Base-by-base conservation (phyloP, 2,113 vertebrate species). In the Barnardius zonarius region DNA sequence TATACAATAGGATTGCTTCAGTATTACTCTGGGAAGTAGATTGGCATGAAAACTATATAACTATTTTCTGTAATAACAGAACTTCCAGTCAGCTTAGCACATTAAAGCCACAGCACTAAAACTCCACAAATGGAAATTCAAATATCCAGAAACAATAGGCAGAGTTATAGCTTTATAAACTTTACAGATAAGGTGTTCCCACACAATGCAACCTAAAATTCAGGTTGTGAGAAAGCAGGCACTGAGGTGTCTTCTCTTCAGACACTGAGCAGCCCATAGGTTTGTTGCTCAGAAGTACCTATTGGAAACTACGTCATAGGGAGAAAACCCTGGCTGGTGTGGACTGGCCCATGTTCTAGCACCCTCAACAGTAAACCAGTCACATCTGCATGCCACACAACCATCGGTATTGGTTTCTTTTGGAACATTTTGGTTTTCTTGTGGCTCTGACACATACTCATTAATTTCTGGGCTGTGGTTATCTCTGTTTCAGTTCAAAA, bases 1-100 rank as follows among this genome's bases (percentile, higher is more conserved):
- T 92, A 66, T 95, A 68, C 39, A 51, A 48, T 84, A 92, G 7
- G 43, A 63, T 86, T 82, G n/a, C 10, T 17, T 6, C 39, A 70
- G 43, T 77, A 88, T 88, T 83, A 63, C 39, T 86, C 33, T 55
- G n/a, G 35, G 39, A 83, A 94, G 68, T 35, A 91, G 54, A 91
- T 2, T 86, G 76, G 13, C 4, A 0, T 92, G 77, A 92, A 92
- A 95, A 89, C 33, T 14, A 39, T 89, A 33, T 82, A 77, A 51
- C 37, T 92, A 41, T 88, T 91, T 89, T 91, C 6, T 4, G 35
- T 48, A 89, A 74, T 68, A 87, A 78, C 18, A 75, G 61, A 77
- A 95, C 78, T 95, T 95, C 23, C 74, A 64, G 39, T 68, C 4
- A 5, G 35, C 16, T 95, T 93, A 86, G 39, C 30, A 61, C 22